These are phyloP conservation scores for Salpingus planirostris DNA, from an alignment of 2,888 invertebrate species.

Conservation along the genomic window DNA sequence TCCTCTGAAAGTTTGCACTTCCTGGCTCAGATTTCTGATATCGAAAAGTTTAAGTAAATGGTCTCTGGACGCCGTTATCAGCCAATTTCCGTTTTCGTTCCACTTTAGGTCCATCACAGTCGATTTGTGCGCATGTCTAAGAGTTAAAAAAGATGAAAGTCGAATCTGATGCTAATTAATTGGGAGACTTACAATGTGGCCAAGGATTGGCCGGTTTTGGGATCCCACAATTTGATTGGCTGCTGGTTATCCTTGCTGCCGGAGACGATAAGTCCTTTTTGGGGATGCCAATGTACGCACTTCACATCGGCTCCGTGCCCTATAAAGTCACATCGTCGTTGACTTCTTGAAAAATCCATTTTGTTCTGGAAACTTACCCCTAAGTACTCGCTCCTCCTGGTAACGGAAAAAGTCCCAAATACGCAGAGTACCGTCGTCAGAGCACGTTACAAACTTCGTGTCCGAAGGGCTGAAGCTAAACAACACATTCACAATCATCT, in stretches of 20 bases:
- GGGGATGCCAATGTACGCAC: slow-evolving; percentile 99
- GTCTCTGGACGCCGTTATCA: slow-evolving; percentile 96
- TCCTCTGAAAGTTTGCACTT: slow-evolving; percentile 94
- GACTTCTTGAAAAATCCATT: no score
- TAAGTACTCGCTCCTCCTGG: slow-evolving; percentile 87
- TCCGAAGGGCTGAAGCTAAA: slow-evolving; percentile 97
- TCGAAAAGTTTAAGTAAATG: slow-evolving; percentile 97
- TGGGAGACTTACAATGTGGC: slow-evolving; percentile 71
- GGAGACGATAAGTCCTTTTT: slow-evolving; percentile 92
- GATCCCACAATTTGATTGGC: slow-evolving; percentile 99
- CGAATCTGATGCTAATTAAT: no score
- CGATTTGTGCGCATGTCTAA: slow-evolving; percentile 94
- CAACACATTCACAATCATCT: slow-evolving; percentile 20
- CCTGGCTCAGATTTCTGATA: slow-evolving; percentile 88
- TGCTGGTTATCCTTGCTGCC: slow-evolving; percentile 99
- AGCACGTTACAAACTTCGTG: slow-evolving; percentile 97
- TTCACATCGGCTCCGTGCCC: slow-evolving; percentile 98
- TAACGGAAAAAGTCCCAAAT: slow-evolving; percentile 98
- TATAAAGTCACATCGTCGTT: no score
- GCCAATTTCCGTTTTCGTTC: slow-evolving; percentile 99
- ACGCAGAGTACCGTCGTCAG: slow-evolving; percentile 96
- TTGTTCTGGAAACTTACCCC: slow-evolving; percentile 51
- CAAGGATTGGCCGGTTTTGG: slow-evolving; percentile 88
- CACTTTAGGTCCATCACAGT: slow-evolving; percentile 99
- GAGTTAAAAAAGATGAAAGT: slow-evolving; percentile 6